These are phyloP conservation scores for Ennomos quercinarius DNA, from an alignment of 2,888 invertebrate genomes.

Conservation along the genomic window DNA sequence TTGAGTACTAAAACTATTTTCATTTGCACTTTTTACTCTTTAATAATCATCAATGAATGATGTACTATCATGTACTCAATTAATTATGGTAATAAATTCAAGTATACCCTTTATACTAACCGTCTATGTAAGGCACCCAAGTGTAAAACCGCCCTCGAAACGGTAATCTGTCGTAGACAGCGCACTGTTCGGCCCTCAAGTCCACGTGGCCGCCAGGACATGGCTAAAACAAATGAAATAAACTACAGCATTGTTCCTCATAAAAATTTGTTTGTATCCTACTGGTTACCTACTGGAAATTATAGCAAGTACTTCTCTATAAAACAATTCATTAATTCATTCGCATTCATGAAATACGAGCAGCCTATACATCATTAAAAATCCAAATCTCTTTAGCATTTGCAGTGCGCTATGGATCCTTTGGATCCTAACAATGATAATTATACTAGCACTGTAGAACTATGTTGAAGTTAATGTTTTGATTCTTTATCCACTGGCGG, in stretches of 20 bases:
- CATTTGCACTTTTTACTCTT: no score
- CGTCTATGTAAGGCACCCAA: slow-evolving; percentile 93
- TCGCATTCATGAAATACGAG: no score
- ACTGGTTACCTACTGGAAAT: no score
- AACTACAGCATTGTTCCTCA: no score
- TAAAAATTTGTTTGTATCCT: no score
- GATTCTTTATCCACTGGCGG: not conserved
- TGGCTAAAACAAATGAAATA: slow-evolving; percentile 77
- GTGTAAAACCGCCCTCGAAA: slow-evolving; percentile 90
- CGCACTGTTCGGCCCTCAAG: slow-evolving; percentile 90
- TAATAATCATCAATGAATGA: no score
- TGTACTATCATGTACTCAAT: no score
- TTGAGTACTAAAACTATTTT: no score
- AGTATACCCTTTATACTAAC: slow-evolving; percentile 73
- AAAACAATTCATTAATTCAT: no score
- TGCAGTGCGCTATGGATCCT: not conserved
- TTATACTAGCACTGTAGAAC: not conserved
- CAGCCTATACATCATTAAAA: no score
- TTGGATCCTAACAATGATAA: slow-evolving; percentile 1
- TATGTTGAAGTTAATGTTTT: slow-evolving; percentile 1
- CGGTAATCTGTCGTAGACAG: slow-evolving; percentile 88
- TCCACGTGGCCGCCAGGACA: slow-evolving; percentile 87
- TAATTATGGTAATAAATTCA: no score
- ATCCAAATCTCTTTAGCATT: slow-evolving; percentile 1
- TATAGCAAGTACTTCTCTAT: no score